Evolutionary conservation across 2,888 invertebrate genomes (phyloP).

Genomic region (Lumbricus terrestris): DNA sequence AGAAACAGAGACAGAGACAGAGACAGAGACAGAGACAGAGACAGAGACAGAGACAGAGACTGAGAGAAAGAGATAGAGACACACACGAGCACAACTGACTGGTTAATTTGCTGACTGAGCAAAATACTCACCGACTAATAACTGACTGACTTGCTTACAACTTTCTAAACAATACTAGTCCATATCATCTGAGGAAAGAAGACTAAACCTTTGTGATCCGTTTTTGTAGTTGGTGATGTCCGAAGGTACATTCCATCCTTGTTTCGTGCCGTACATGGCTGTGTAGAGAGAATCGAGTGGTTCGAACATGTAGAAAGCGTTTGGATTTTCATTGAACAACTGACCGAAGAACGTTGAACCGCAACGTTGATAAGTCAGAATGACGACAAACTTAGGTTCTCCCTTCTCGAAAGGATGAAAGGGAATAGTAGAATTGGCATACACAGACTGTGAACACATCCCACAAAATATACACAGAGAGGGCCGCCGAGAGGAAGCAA

Average conservation of each 20-base stretch:
- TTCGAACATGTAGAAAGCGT: conserved; percentile 34
- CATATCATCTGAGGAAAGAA: background rate
- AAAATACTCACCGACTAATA: too few relatives aligned
- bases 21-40: too few relatives aligned
- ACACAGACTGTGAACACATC: background rate
- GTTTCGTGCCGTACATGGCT: conserved; percentile 30
- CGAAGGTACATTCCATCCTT: conserved; percentile 33
- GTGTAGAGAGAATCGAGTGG: conserved; percentile 33
- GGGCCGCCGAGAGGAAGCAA: too few relatives aligned
- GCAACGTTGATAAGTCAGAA: conserved; percentile 32
- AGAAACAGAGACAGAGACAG: too few relatives aligned
- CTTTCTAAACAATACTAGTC: background rate
- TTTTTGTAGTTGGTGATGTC: conserved; percentile 30
- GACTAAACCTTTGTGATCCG: conserved; percentile 22
- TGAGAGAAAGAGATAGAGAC: too few relatives aligned
- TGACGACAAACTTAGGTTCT: conserved; percentile 24
- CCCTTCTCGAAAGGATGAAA: conserved; percentile 13
- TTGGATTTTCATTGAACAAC: conserved; percentile 30
- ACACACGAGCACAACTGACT: too few relatives aligned
- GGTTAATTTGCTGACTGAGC: too few relatives aligned
- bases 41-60: too few relatives aligned
- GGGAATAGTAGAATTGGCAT: background rate
- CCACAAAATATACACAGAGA: background rate
- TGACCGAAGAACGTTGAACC: conserved; percentile 33
- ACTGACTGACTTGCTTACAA: background rate